These are phyloP conservation scores for Varroa destructor DNA, from an alignment of 1,140 invertebrate genomes.

Conservation along the genomic window DNA sequence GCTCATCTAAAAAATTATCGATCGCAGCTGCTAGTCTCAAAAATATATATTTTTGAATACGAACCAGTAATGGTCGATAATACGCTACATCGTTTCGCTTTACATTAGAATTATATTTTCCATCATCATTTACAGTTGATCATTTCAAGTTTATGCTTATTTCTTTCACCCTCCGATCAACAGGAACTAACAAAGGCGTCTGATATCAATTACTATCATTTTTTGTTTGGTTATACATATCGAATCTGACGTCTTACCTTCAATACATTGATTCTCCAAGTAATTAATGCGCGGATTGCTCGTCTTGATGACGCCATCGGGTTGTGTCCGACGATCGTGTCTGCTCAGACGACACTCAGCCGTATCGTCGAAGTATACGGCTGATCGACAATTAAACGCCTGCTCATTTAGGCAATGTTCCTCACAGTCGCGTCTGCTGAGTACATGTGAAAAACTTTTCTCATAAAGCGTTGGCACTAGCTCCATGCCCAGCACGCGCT, in stretches of 20 bases:
- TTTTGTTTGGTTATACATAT: no score
- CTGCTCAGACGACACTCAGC: constrained; percentile 42
- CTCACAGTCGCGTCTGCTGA: constrained; percentile 43
- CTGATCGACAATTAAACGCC: constrained; percentile 42
- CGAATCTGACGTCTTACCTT: constrained; percentile 34
- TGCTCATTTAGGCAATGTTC: constrained; percentile 42
- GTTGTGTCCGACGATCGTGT: constrained; percentile 41
- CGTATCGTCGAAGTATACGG: constrained; percentile 43
- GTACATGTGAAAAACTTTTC: constrained; percentile 39
- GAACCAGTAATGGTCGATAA: no score
- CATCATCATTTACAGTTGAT: no score
- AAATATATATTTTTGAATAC: no score
- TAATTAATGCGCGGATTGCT: constrained; percentile 42
- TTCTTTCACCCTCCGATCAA: no score
- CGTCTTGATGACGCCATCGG: constrained; percentile 40
- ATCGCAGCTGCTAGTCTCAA: background rate
- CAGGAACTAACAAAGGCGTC: no score
- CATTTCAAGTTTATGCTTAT: no score
- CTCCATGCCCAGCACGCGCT: constrained; percentile 43
- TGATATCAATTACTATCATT: no score
- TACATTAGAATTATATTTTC: no score
- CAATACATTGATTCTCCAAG: constrained; percentile 45
- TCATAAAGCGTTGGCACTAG: constrained; percentile 40
- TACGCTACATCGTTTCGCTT: no score
- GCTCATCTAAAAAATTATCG: background rate